These are phyloP conservation scores for Agrochola lota DNA, from an alignment of 2,888 invertebrate genomes.

Conservation along the genomic window DNA sequence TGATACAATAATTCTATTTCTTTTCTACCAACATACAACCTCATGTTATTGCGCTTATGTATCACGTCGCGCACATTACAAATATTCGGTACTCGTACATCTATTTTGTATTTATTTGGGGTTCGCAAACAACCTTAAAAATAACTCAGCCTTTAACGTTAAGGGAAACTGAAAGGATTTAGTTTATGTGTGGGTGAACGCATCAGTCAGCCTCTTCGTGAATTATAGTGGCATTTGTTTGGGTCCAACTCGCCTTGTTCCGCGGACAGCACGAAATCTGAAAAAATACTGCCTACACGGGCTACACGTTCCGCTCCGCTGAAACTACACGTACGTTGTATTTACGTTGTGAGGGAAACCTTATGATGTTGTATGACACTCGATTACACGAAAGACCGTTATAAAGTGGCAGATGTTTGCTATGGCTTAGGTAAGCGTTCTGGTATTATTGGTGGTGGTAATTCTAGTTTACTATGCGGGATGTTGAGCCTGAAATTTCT, in stretches of 20 bases:
- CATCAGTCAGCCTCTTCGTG: slow-evolving; percentile 77
- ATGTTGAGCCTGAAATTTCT: slow-evolving; percentile 12
- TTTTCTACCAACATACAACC: slow-evolving; percentile 40
- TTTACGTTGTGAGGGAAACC: slow-evolving; percentile 38
- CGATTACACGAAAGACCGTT: slow-evolving; percentile 53
- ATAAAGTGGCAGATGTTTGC: slow-evolving; percentile 34
- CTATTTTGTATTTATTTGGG: slow-evolving; percentile 62
- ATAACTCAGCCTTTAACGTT: slow-evolving; percentile 73
- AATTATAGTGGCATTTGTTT: slow-evolving; percentile 77
- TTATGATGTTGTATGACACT: slow-evolving; percentile 49
- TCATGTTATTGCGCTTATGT: slow-evolving; percentile 57
- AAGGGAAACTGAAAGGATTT: slow-evolving; percentile 76
- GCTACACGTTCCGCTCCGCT: slow-evolving; percentile 29
- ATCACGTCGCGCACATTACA: slow-evolving; percentile 65
- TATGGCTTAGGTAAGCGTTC: slow-evolving; percentile 23
- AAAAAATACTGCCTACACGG: slow-evolving; percentile 50
- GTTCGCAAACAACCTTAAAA: slow-evolving; percentile 66
- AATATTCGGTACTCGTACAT: slow-evolving; percentile 61
- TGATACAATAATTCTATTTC: slow-evolving; percentile 57
- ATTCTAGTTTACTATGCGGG: slow-evolving; percentile 14
- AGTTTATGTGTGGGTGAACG: slow-evolving; percentile 76
- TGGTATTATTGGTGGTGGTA: neutral
- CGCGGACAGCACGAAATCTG: slow-evolving; percentile 49
- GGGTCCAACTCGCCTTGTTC: slow-evolving; percentile 51
- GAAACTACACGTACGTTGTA: slow-evolving; percentile 40